Evolutionary conservation across 2,888 invertebrate species (phyloP), one percentile per base, ranked within the genome.

Genomic region (Sabellastarte sp.): DNA sequence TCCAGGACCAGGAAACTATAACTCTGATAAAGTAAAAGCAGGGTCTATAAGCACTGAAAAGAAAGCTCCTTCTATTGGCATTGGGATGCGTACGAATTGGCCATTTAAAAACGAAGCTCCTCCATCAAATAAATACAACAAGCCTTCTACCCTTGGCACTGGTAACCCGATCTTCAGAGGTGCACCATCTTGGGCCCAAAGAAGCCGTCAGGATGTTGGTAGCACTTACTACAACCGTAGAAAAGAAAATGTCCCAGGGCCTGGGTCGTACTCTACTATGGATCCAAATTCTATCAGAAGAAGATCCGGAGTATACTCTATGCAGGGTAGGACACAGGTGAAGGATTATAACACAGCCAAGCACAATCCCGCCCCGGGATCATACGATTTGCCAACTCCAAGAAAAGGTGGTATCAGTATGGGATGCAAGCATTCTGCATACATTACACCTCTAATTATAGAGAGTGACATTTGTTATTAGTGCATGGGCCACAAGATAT

Each of bases 1-100:
- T 3, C 72, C 72, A 24, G 72, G 70, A 1, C 72, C 72, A 3
- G 72, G 70, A 24, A 63, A 61, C 15, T 72, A 72, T 61, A 56
- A 67, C 62, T 3, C 58, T n/a, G 30, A 56, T n/a, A 50, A 53
- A 31, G 32, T 59, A n/a, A 56, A 59, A 52, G 52, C 50, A 4
- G 72, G 72, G 1, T 55, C 59, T 10, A 50, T 65, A 26, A 66
- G 66, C 62, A 62, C 51, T 3, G 65, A 66, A 32, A 50, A 56
- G 31, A 57, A 55, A 30, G 31, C 63, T 1, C 60, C 64, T 15
- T 50, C 51, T n/a, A 65, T 68, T 57, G 57, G 65, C 29, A 66
- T 71, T 33, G 62, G 57, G 28, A 41, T 33, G 1, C 32, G 64
- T 28, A 61, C 62, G 5, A 60, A 58, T 51, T 50, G 50, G 33